Evolutionary conservation across 2,888 invertebrate genomes (phyloP), one percentile per base, ranked within the genome.

Genomic region (Pterostichus niger): DNA sequence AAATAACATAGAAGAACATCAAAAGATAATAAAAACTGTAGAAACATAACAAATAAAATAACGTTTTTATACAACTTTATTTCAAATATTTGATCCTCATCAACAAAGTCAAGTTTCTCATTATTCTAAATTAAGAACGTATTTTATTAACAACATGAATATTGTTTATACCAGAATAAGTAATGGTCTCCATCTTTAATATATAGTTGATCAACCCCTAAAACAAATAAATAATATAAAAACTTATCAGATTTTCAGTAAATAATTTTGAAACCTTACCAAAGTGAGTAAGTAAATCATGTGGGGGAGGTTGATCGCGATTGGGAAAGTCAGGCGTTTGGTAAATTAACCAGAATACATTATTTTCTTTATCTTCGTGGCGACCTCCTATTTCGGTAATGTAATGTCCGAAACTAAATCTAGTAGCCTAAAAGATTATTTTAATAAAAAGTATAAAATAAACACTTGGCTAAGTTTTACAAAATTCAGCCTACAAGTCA

Each of bases 341-440:
- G 5, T 59, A 59, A 6, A 59, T 59, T 15, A 59, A 13, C 59
- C 59, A 59, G 31, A 17, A 31, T 6, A 24, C 13, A 24, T 17
- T 17, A 13, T 59, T 31, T 5, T 59, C 59, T 59, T 59, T 59
- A 59, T 24, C 13, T 59, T 59, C 59, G 6, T 17, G 24, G 10
- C 3, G 10, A 59, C 59, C 59, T 59, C 59, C 59, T 13, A 59
- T 59, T 59, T 59, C 24, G 7, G 59, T 59, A 13, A 59, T 59
- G 31, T 59, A 59, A 31, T 59, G 59, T 17, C 59, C 59, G 17
- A 59, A 59, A 11, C 13, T 15, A 17, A 13, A 59, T 15, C 2
- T 5, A 1, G 3, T 31, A 9, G 59, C 59, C 59, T 59, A 15
- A 24, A 24, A 59, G 0, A 9, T 10, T 13, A 59, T 13, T 59